A percentile compares a stretch with the other conserved stretches of the same genome.
These are phyloP conservation scores for Drosophila melanica DNA, from an alignment of 1,140 invertebrate genomes.

Conservation along the genomic window DNA sequence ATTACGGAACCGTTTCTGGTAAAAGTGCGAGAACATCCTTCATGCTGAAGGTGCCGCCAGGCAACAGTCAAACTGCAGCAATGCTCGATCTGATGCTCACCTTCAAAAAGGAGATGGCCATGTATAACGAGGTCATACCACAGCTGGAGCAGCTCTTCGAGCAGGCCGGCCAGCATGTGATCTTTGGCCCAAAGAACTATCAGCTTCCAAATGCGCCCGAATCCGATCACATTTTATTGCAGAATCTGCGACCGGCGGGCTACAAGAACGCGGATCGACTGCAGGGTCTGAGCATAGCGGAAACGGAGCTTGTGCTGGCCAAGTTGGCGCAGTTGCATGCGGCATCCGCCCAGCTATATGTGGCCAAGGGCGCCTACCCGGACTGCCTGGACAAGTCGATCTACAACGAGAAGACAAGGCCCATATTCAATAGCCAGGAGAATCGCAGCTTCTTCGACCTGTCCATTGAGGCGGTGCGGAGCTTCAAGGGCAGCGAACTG, in stretches of 20 bases:
- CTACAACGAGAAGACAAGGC: conserved; percentile 16
- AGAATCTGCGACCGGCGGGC: conserved; percentile 41
- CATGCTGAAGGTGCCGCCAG: conserved; percentile 49
- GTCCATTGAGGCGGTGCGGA: neutral
- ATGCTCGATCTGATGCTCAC: conserved; percentile 25
- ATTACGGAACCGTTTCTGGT: conserved; percentile 21
- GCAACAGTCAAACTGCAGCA: neutral
- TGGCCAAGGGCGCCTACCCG: conserved; percentile 20
- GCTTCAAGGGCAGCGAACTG: conserved; percentile 22
- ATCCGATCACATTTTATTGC: conserved; percentile 34
- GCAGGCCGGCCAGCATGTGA: conserved; percentile 45
- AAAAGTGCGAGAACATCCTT: conserved; percentile 7
- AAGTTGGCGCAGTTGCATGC: conserved; percentile 86
- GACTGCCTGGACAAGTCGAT: conserved; percentile 31
- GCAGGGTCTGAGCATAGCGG: conserved; percentile 85
- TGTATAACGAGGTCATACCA: conserved; percentile 51
- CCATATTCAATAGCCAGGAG: conserved; percentile 5
- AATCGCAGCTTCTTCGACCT: conserved; percentile 2
- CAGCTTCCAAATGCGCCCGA: conserved; percentile 8
- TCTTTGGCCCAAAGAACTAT: conserved; percentile 42
- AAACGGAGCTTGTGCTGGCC: conserved; percentile 84
- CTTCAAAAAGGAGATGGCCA: conserved; percentile 45
- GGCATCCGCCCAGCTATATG: conserved; percentile 76
- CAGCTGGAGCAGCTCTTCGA: conserved; percentile 58
- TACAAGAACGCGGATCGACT: conserved; percentile 84